These are phyloP conservation scores for Phalloptychus januarius DNA, from an alignment of 2,797 vertebrate species.

Conservation along the genomic window DNA sequence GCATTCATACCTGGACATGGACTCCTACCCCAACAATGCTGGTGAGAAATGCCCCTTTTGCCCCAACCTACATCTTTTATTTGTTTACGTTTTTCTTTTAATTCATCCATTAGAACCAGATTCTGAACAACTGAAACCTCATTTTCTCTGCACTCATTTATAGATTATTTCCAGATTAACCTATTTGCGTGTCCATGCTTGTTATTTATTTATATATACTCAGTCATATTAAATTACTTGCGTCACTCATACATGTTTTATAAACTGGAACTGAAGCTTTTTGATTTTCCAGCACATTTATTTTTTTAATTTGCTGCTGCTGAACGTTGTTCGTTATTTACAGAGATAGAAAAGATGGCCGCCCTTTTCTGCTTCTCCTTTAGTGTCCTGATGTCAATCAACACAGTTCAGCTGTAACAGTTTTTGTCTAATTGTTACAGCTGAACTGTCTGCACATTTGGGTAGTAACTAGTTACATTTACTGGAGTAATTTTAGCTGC, in stretches of 20 bases:
- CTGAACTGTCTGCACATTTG: background rate
- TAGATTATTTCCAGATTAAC: no score
- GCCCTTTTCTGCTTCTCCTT: constrained; percentile 12
- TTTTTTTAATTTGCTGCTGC: constrained; percentile 9
- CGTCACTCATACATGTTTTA: no score
- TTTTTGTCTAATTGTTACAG: background rate
- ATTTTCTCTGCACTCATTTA: background rate
- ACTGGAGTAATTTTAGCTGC: no score
- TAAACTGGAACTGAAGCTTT: background rate
- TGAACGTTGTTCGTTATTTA: constrained; percentile 33
- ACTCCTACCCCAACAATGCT: constrained; percentile 87
- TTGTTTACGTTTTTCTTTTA: no score
- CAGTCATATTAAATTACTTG: no score
- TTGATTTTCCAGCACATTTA: background rate
- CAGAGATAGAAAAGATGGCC: constrained; percentile 30
- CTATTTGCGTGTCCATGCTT: no score
- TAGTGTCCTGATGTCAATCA: constrained; percentile 30
- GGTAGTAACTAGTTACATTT: no score
- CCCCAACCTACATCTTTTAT: background rate
- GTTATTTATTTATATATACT: no score
- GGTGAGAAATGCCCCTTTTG: constrained; percentile 70
- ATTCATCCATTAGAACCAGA: no score
- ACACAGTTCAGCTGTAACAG: no score
- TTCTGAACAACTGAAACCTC: no score
- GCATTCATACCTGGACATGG: constrained; percentile 93